Conservation (phyloP, 2,113 vertebrate species). For the Monopterus albus region DNA sequence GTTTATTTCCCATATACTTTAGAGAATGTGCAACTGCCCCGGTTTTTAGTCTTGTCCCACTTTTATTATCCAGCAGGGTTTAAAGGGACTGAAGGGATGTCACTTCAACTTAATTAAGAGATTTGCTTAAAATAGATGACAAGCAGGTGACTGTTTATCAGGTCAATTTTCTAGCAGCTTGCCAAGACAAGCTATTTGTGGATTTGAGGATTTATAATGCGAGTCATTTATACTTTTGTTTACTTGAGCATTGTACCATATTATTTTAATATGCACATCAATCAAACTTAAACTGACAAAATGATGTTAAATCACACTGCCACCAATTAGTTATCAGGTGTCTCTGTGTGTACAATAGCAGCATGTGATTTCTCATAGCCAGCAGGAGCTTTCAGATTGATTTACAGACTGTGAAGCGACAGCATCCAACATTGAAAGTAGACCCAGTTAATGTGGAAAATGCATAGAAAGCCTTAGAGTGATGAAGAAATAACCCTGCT, state of each 20-base stretch:
- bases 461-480: slow-evolving; percentile 11
- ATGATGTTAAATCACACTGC: not conserved
- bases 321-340: not conserved
- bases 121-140: slow-evolving; percentile 17
- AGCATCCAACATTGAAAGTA: slow-evolving; percentile 1
- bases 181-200: not conserved
- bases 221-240: not conserved
- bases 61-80: slow-evolving; percentile 26
- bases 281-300: not conserved
- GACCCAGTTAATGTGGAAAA: slow-evolving; percentile 16
- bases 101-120: slow-evolving; percentile 14
- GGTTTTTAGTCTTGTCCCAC: not conserved
- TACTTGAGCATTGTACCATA: not conserved
- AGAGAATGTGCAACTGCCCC: slow-evolving; percentile 10
- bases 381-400: slow-evolving; percentile 1
- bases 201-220: no score
- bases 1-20: slow-evolving; percentile 61
- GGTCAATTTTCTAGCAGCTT: slow-evolving; percentile 8
- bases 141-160: slow-evolving; percentile 7
- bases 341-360: not conserved
- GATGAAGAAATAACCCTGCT: slow-evolving; percentile 22
- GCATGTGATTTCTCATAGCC: not conserved
- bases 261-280: not conserved
- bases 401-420: not conserved
- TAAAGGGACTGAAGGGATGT: slow-evolving; percentile 18